Evolutionary conservation across 2,113 vertebrate genomes (phyloP).

Genomic region (Chaenocephalus aceratus): DNA sequence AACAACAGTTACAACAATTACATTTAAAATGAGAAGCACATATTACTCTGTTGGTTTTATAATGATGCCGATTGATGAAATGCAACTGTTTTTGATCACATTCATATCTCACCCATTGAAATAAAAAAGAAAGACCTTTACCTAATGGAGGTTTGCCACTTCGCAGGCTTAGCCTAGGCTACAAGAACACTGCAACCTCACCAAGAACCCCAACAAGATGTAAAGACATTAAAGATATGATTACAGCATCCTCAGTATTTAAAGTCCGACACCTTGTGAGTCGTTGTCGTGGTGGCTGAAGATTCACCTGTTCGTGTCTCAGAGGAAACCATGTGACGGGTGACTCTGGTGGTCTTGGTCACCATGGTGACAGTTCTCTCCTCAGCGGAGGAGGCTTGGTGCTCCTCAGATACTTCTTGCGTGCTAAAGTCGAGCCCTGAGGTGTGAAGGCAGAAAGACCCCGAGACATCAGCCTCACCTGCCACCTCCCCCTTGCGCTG

Average conservation of each 20-base stretch:
- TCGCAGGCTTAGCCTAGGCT: constrained; percentile 43
- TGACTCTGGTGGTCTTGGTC: constrained; percentile 76
- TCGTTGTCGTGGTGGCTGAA: constrained; percentile 40
- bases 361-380: constrained; percentile 65
- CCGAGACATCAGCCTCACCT: constrained; percentile 71
- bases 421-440: constrained; percentile 82
- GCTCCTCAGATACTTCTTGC: constrained; percentile 70
- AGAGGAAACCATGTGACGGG: constrained; percentile 64
- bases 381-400: constrained; percentile 54
- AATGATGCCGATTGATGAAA: constrained; percentile 52
- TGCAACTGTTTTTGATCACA: constrained; percentile 31
- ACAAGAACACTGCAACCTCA: constrained; percentile 68
- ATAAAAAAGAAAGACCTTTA: constrained; percentile 59
- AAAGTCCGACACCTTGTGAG: constrained; percentile 41
- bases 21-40: constrained; percentile 60
- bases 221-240: constrained; percentile 37
- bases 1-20: constrained; percentile 63
- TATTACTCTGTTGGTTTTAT: constrained; percentile 63
- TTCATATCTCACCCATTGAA: constrained; percentile 45
- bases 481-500: constrained; percentile 71
- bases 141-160: constrained; percentile 31
- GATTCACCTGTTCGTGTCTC: constrained; percentile 75
- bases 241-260: constrained; percentile 61
- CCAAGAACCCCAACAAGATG: constrained; percentile 23
- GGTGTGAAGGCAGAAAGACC: constrained; percentile 82